Conservation (phyloP, 2,797 vertebrate species). For the Enteromius unitaeniatus region DNA sequence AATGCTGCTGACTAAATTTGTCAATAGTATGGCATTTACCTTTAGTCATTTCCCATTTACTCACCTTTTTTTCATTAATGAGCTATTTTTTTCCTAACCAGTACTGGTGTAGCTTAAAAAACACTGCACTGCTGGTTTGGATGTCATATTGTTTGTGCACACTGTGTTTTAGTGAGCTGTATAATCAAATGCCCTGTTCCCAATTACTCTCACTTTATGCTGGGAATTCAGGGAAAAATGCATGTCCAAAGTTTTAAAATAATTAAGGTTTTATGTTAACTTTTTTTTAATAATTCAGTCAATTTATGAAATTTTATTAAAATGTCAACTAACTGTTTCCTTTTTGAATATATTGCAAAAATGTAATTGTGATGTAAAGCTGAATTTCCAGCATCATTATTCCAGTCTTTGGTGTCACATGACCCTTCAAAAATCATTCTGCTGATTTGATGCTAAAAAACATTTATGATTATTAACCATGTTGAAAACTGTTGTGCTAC, state of each 20-base stretch:
- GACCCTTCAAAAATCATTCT: neutral
- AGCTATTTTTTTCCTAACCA: neutral
- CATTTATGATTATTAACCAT: neutral
- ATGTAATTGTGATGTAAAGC: neutral
- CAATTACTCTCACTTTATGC: neutral
- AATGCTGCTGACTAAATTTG: neutral
- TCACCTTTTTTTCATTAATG: neutral
- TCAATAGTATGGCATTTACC: neutral
- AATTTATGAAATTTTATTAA: neutral
- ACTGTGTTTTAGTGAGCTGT: neutral
- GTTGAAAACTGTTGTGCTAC: neutral
- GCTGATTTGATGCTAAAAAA: neutral
- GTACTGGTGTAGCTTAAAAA: neutral
- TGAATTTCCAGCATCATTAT: neutral
- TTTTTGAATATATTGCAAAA: neutral
- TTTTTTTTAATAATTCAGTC: neutral
- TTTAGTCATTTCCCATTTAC: neutral
- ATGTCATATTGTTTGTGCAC: neutral
- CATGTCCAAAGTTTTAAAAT: neutral
- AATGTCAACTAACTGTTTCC: neutral
- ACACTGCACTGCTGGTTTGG: neutral
- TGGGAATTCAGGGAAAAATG: neutral
- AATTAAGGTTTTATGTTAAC: neutral
- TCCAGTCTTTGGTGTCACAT: neutral
- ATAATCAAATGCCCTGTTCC: neutral